A percentile compares a stretch with the other conserved stretches of the same genome.
Conservation (phyloP, 2,888 invertebrate species). For the Caenorhabditis wallacei region DNA sequence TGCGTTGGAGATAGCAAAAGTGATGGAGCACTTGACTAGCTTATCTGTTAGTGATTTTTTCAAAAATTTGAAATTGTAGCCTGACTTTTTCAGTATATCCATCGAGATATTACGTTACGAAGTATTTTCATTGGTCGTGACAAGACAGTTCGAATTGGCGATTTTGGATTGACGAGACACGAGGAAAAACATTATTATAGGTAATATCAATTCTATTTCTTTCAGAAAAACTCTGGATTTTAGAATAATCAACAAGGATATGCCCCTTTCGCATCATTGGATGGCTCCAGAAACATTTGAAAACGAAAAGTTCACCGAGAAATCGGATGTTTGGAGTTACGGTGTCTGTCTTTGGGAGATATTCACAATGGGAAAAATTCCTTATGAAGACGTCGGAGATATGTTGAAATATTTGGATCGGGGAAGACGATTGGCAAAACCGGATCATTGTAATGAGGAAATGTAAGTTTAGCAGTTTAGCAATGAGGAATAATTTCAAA, state of each 20-base stretch:
- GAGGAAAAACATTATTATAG: neutral
- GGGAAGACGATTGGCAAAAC: neutral
- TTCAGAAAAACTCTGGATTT: neutral
- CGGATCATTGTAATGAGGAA: neutral
- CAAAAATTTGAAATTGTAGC: too few species aligned
- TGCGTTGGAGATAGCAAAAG: conserved; percentile 1
- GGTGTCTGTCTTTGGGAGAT: conserved; percentile 6
- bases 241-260: neutral
- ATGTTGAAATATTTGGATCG: neutral
- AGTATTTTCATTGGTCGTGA: neutral
- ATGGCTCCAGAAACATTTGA: conserved; percentile 7
- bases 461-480: neutral
- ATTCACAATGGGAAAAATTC: neutral
- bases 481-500: neutral
- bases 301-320: neutral
- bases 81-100: conserved; percentile 14
- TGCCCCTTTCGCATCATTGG: neutral
- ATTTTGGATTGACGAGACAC: neutral
- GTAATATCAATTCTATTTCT: neutral
- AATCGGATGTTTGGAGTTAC: conserved; percentile 3
- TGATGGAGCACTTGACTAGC: neutral
- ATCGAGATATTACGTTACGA: neutral
- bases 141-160: neutral
- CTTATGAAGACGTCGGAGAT: neutral
- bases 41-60: too few species aligned